These are phyloP conservation scores for Rugalucina vietnamica DNA, from an alignment of 2,888 invertebrate genomes.

Conservation along the genomic window DNA sequence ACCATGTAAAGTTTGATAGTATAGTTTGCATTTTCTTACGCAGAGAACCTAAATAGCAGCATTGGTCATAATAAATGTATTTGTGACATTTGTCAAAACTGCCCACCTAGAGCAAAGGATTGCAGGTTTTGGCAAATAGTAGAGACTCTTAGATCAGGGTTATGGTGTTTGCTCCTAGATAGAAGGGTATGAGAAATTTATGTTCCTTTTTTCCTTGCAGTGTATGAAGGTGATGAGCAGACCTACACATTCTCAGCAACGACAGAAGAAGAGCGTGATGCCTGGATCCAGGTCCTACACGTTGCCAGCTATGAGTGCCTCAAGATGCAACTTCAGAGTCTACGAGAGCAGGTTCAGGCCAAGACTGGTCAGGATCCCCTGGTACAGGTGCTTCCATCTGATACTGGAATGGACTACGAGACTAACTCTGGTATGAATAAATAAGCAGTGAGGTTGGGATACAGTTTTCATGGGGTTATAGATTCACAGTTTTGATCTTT, in stretches of 20 bases:
- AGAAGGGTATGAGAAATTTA: no score
- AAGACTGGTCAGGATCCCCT: conserved; percentile 81
- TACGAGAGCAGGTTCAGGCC: conserved; percentile 82
- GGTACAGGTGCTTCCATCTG: conserved; percentile 66
- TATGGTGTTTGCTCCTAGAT: no score
- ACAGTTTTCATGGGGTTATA: background rate
- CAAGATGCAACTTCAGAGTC: conserved; percentile 88
- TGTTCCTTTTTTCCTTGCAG: no score
- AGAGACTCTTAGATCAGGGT: no score
- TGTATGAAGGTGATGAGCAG: conserved; percentile 87
- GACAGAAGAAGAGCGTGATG: conserved; percentile 91
- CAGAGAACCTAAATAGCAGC: no score
- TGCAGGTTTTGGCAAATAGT: no score
- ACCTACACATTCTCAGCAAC: conserved; percentile 92
- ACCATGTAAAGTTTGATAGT: no score
- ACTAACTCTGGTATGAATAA: conserved; percentile 72
- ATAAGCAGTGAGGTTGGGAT: conserved; percentile 19
- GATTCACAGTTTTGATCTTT: background rate
- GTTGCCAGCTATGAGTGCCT: conserved; percentile 93
- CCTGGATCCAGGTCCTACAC: conserved; percentile 94
- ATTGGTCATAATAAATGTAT: no score
- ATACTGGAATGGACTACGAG: conserved; percentile 74
- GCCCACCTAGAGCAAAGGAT: no score
- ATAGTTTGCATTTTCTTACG: no score
- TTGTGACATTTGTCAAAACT: no score